Base-by-base conservation (phyloP, 2,113 vertebrate species). In the Paracanthobrama guichenoti region DNA sequence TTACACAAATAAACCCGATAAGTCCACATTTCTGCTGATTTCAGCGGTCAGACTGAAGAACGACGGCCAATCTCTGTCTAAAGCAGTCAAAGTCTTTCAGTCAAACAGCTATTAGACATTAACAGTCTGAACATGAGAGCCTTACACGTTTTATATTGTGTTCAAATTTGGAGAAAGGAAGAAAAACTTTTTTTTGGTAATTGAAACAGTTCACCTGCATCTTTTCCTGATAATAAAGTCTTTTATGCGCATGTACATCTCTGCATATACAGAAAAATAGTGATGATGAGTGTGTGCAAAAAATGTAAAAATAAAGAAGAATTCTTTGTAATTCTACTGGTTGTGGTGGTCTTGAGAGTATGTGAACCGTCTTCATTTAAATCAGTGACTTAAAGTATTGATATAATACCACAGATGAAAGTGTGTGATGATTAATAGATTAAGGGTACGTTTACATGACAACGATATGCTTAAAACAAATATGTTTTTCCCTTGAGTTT, bases 211-310 rank as follows among this genome's bases (percentile, higher is more conserved):
- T 62, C 31, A 64, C 77, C 44, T 64, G 77, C 59, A 67, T 81
- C 60, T 48, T 50, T 69, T 39, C 79, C 79, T 67, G 11, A 78
- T 60, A 59, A 39, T 60, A 22, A 53, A 67, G 24, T 67, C 18
- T 69, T 69, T 81, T 67, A 46, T 71, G 66, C 4, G 80, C 80
- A 82, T 82, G 80, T 71, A 82, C 48, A 71, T 81, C 79, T 81
- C 79, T 69, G 79, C 66, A 82, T 82, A 82, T 82, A 20, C 66
- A 71, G 22, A 24, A 26, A 71, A n/a, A 81, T 81, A 81, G 62
- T 50, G 22, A 72, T 50, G 31, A 72, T 7, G 79, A 81, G 80
- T 57, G 64, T 82, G 64, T 35, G 48, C 31, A 71, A 69, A 55
- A 78, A 20, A 55, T 57, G 48, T 71, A 39, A 81, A 80, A 67